Evolutionary conservation across 2,797 vertebrate species (phyloP).

Genomic region (Paramormyrops hopkinsi): DNA sequence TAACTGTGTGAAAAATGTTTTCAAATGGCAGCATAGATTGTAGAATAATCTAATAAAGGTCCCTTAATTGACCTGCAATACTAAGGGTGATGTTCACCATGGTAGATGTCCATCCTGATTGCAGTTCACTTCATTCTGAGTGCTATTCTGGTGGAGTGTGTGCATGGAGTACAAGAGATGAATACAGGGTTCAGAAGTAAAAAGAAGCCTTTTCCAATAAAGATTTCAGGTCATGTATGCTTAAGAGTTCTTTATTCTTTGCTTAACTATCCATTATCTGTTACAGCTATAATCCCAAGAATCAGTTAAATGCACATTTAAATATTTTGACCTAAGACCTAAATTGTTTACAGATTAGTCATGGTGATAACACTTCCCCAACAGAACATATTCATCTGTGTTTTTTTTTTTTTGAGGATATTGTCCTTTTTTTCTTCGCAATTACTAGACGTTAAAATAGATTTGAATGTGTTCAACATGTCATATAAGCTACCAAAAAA

Average conservation of each 20-base stretch:
- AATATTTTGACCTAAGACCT: not conserved
- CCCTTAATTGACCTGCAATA: not conserved
- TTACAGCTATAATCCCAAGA: constrained; percentile 1
- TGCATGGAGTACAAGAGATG: not conserved
- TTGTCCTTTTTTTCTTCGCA: not conserved
- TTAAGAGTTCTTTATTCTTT: not conserved
- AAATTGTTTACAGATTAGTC: constrained; percentile 3
- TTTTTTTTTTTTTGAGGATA: not conserved
- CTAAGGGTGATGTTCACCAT: not conserved
- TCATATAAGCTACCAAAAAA: not conserved
- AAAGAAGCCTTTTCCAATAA: not conserved
- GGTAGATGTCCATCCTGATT: not conserved
- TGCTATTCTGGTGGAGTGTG: not conserved
- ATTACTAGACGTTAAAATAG: not conserved
- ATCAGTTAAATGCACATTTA: not conserved
- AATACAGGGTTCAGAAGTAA: not conserved
- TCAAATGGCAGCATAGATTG: not conserved
- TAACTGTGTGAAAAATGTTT: not conserved
- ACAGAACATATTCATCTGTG: not conserved
- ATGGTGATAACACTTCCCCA: not conserved
- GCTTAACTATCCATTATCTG: not conserved
- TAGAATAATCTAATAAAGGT: not conserved
- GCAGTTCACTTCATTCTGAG: not conserved
- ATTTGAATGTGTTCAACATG: not conserved
- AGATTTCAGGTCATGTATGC: not conserved